Percentiles rank a stretch among this genome's conserved stretches.
These are phyloP conservation scores for Tachuris rubrigastra DNA, from an alignment of 2,113 vertebrate genomes.

Conservation along the genomic window DNA sequence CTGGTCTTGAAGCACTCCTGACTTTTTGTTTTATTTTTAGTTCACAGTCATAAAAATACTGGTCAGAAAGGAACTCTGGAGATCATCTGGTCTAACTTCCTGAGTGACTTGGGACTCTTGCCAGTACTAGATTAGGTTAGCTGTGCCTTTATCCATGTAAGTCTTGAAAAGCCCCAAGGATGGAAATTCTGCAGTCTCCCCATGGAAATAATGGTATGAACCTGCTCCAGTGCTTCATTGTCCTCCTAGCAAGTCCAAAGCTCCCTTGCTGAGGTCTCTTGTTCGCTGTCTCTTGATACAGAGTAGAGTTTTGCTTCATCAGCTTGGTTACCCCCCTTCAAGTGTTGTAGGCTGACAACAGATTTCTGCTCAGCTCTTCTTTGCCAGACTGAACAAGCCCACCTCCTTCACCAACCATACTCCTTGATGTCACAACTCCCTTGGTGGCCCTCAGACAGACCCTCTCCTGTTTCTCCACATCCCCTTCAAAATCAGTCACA, in stretches of 20 bases:
- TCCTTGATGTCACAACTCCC: not conserved
- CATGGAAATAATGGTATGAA: not conserved
- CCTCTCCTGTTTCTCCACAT: not conserved
- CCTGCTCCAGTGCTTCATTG: not conserved
- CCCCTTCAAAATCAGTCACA: not conserved
- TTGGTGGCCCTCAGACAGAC: not conserved
- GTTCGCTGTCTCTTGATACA: not conserved
- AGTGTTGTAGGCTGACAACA: not conserved
- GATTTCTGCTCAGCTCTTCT: not conserved
- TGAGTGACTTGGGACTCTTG: not conserved
- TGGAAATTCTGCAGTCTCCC: not conserved
- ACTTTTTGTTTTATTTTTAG: slow-evolving; percentile 11
- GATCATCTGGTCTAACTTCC: not conserved
- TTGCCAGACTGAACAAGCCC: not conserved
- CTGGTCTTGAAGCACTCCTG: not conserved
- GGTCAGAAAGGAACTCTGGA: not conserved
- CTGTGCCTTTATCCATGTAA: not conserved
- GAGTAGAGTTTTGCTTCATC: not conserved
- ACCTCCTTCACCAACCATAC: not conserved
- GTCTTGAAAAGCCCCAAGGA: not conserved
- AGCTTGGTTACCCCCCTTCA: not conserved
- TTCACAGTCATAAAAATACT: slow-evolving; percentile 2
- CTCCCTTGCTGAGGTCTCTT: not conserved
- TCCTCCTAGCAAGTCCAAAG: not conserved
- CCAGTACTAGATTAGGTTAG: not conserved